Evolutionary conservation across 2,888 invertebrate genomes (phyloP), one percentile per base, ranked within the genome.

Genomic region (Zygaena filipendulae): DNA sequence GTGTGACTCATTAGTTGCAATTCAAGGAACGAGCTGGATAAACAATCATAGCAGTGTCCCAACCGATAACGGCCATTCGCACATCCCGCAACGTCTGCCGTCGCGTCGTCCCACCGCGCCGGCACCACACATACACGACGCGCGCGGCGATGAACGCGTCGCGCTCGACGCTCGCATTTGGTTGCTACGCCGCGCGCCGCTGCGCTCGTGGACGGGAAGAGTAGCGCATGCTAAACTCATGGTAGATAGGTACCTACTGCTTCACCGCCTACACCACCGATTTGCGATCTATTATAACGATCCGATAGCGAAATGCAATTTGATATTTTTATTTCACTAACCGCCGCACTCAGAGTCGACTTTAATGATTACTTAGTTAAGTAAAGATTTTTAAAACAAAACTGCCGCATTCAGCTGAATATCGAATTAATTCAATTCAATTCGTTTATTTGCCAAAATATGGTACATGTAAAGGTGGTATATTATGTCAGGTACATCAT

Each of bases 41-140:
- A 75, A 77, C 77, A 75, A 75, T 74, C 72, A 74, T 72, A 68
- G 69, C 69, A 66, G 69, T 74, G 75, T 75, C 66, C 71, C 60
- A 54, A 46, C 58, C 60, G 75, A 75, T 77, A 75, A 69, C 72
- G 62, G 56, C 62, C 75, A 68, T 74, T 74, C 67, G 75, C 75
- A 75, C 74, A 72, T 74, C 70, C 72, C 71, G 67, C 59, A 36
- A 36, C 34, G 27, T 40, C 45, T 44, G 39, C 61, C 62, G 60
- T 54, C 36, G 33, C 26, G 12, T n/a, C n/a, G n/a, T 36, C 35
- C 34, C 33, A 21, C 20, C 26, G 40, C 39, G 36, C 42, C 36
- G 36, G 32, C 38, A 24, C 36, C 39, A 27, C 31, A 30, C 30
- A 13, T 41, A 38, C 33, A 28, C 45, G 14, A 35, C 32, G n/a